Percentiles rank a stretch among this genome's conserved stretches.
phyloP scores from a whole-genome alignment of 2,888 invertebrate genomes.

The Conchocele bisecta region DNA sequence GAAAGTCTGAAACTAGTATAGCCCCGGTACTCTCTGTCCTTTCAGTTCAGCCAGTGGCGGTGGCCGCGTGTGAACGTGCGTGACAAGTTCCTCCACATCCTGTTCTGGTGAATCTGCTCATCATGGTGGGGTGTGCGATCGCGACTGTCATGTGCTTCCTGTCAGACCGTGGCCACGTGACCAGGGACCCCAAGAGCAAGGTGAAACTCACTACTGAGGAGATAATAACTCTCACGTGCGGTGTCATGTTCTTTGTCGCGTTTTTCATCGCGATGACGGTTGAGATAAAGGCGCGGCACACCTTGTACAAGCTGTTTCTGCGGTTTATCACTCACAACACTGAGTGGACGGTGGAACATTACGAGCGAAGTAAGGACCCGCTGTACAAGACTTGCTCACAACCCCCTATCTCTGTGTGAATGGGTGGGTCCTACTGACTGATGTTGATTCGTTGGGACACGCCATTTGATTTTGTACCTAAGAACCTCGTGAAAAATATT shows the following conservation, averaged over 20 bases:
- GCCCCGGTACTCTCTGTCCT: no score
- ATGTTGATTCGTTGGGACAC: no score
- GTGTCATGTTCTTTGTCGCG: slow-evolving; percentile 85
- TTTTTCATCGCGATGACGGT: slow-evolving; percentile 85
- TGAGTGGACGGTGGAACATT: slow-evolving; percentile 84
- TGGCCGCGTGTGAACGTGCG: slow-evolving; percentile 83
- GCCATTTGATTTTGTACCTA: no score
- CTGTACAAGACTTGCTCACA: slow-evolving; percentile 46
- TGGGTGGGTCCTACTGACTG: no score
- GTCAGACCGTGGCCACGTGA: slow-evolving; percentile 81
- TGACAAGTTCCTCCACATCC: slow-evolving; percentile 84
- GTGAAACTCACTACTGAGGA: slow-evolving; percentile 84
- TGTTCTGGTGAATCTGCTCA: slow-evolving; percentile 83
- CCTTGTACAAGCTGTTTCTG: slow-evolving; percentile 83
- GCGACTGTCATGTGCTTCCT: slow-evolving; percentile 85
- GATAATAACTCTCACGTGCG: slow-evolving; percentile 84
- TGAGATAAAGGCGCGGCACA: slow-evolving; percentile 84
- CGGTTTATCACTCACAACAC: slow-evolving; percentile 83
- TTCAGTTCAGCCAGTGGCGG: slow-evolving; percentile 84
- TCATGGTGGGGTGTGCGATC: slow-evolving; percentile 84
- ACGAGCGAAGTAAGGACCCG: slow-evolving; percentile 79
- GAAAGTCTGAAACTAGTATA: no score
- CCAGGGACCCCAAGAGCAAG: slow-evolving; percentile 76
- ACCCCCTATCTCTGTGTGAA: no score
- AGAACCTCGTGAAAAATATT: no score